Evolutionary conservation across 2,113 vertebrate genomes (phyloP).

Genomic region (Accipiter virgatus): DNA sequence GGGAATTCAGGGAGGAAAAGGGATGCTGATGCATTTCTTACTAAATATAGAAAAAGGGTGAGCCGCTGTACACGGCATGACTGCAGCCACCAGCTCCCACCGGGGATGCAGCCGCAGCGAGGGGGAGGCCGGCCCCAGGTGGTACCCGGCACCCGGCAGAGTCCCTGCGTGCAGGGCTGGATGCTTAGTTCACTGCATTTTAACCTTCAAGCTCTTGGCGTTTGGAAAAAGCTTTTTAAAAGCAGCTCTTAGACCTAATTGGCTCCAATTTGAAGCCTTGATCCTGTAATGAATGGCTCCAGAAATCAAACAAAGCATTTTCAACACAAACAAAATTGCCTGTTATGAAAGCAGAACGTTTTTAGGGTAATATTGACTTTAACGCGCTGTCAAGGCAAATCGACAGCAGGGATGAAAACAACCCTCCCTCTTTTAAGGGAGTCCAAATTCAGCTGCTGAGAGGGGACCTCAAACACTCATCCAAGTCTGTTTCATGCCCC

Average conservation of each 20-base stretch:
- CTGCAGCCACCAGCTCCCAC: neutral
- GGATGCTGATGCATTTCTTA: slow-evolving; percentile 33
- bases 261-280: slow-evolving; percentile 21
- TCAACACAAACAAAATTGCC: slow-evolving; percentile 29
- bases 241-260: neutral
- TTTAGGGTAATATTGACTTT: slow-evolving; percentile 61
- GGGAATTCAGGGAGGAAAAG: neutral
- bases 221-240: slow-evolving; percentile 17
- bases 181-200: neutral
- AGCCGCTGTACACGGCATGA: neutral
- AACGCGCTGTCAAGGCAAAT: slow-evolving; percentile 67
- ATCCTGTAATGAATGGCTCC: slow-evolving; percentile 33
- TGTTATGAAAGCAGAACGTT: slow-evolving; percentile 48
- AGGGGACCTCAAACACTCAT: neutral
- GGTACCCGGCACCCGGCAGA: fast-evolving
- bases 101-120: fast-evolving
- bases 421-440: neutral
- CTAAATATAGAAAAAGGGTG: neutral
- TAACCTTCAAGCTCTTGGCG: neutral
- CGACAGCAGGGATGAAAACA: slow-evolving; percentile 56
- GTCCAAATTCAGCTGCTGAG: neutral
- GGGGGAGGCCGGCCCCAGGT: neutral
- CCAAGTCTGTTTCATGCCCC: neutral
- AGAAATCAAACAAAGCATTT: slow-evolving; percentile 37
- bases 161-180: neutral